Conservation (phyloP, 2,797 vertebrate genomes). For the Takifugu ocellatus region DNA sequence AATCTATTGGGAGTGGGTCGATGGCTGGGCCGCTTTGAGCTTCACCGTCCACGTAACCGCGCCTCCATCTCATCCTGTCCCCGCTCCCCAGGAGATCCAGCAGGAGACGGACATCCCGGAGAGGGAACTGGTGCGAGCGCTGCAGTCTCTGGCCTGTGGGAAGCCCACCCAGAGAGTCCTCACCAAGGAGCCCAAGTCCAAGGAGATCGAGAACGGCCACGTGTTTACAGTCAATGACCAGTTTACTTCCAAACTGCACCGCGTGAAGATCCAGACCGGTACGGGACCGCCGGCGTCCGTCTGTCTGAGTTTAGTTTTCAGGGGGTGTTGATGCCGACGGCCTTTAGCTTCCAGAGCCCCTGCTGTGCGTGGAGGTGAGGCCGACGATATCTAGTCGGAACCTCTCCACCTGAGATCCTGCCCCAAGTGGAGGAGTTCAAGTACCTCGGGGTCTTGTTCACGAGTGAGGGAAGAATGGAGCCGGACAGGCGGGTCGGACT, state of each 20-base stretch:
- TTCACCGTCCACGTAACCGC: no score
- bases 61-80: background rate
- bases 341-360: no score
- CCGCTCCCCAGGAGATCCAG: slow-evolving; percentile 87
- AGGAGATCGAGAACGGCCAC: slow-evolving; percentile 98
- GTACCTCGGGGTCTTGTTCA: no score
- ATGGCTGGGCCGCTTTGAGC: background rate
- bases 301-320: no score
- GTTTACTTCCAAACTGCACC: slow-evolving; percentile 99
- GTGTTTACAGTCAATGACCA: slow-evolving; percentile 99
- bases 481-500: no score
- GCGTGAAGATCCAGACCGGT: slow-evolving; percentile 89
- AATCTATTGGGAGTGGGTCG: background rate
- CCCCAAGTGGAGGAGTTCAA: no score
- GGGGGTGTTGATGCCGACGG: no score
- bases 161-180: slow-evolving; percentile 98
- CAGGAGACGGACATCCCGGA: slow-evolving; percentile 99
- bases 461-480: no score
- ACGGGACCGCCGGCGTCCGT: no score
- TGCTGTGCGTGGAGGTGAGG: no score
- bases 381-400: no score
- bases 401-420: no score
- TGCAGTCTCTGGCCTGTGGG: slow-evolving; percentile 90
- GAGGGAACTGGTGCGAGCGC: slow-evolving; percentile 93
- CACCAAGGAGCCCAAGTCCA: slow-evolving; percentile 98